Evolutionary conservation across 2,888 invertebrate species (phyloP), one percentile per base, ranked within the genome.

Genomic region (Cheilosia vulpina): DNA sequence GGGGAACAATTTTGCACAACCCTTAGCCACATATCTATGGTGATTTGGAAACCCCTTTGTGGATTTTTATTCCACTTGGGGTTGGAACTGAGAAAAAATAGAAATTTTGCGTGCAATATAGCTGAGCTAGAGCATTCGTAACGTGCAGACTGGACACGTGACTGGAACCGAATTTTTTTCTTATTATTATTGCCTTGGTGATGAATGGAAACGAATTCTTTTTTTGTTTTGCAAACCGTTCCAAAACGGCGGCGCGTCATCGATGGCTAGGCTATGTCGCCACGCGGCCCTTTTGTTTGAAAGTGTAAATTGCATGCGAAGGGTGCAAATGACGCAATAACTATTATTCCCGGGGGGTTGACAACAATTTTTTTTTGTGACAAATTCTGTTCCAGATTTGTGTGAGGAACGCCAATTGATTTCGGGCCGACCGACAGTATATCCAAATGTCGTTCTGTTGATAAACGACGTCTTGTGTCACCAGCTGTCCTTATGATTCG

Each of bases 301-400:
- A 85, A 80, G 84, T 85, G 84, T 79, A 72, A 85, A 85, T 80
- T 80, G 55, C 71, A 80, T 80, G 76, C 66, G 60, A 80, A 66
- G 84, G 80, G 84, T 85, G 84, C 65, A 62, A 80, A 76, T 76
- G 80, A 69, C 66, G 58, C 71, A 41, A 84, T 65, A 66, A 73
- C 62, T 73, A 63, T 55, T 45, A 45, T 72, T 52, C 27, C 27
- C 31, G 19, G 45, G 45, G 73, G 73, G 47, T 45, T 66, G 66
- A 11, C 45, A 62, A 15, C 1, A 31, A 0, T 27, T 31, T 31
- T 41, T 66, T 41, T 53, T 53, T 41, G 41, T 27, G 43, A 43
- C 4, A 66, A 2, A 17, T 7, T 53, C 19, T 5, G 1, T 27
- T 17, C 11, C 38, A 13, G 27, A 41, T 24, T 17, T n/a, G 11